phyloP scores from a whole-genome alignment of 2,113 vertebrate genomes.

The Cricetomys ansorgei region DNA sequence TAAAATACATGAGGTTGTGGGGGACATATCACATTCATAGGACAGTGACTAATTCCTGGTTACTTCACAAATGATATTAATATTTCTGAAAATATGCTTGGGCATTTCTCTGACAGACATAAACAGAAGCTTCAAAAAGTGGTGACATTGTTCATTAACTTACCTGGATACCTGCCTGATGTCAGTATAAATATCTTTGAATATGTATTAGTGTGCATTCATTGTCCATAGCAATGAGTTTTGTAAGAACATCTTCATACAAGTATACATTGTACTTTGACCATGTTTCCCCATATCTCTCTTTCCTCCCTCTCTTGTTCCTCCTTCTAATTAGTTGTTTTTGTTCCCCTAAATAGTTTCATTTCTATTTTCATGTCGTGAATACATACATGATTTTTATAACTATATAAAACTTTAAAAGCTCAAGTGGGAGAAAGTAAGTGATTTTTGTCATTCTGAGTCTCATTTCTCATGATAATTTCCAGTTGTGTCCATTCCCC shows the following conservation, averaged over 20 bases:
- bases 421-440: neutral
- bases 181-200: neutral
- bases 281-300: neutral
- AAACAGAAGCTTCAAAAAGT: neutral
- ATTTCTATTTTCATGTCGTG: neutral
- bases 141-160: neutral
- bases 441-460: neutral
- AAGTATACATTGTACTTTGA: neutral
- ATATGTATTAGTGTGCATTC: neutral
- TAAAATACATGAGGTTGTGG: neutral
- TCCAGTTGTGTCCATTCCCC: neutral
- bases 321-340: neutral
- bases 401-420: neutral
- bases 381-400: neutral
- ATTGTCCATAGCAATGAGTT: neutral
- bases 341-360: neutral
- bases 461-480: neutral
- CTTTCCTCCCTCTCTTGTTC: neutral
- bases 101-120: neutral
- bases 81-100: constrained; percentile 13
- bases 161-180: neutral
- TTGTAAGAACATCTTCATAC: neutral
- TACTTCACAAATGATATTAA: neutral
- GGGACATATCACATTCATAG: neutral
- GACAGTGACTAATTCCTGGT: neutral